phyloP scores from a whole-genome alignment of 2,888 invertebrate genomes.

The Agrochola circellaris region DNA sequence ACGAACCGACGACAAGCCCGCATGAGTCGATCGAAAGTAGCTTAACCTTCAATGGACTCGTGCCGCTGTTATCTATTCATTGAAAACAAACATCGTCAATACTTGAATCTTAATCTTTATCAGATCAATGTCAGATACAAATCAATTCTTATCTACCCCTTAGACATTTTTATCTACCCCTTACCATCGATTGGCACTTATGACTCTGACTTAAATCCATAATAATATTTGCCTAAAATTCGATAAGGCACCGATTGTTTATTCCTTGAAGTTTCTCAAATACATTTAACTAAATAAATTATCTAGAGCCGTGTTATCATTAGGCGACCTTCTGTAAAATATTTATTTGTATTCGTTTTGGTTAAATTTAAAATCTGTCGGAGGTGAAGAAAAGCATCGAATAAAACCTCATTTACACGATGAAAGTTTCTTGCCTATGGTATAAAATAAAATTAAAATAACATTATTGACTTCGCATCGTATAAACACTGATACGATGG shows the following conservation, averaged over 20 bases:
- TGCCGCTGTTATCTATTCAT: not conserved
- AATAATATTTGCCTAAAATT: not conserved
- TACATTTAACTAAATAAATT: not conserved
- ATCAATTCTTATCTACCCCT: conserved; percentile 18
- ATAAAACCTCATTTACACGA: not conserved
- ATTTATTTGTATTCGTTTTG: not conserved
- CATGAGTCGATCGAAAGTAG: not conserved
- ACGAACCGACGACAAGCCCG: not conserved
- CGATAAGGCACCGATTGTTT: not conserved
- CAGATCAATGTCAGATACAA: conserved; percentile 16
- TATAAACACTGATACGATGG: too few species aligned
- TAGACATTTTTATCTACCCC: conserved; percentile 22
- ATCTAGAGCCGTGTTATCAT: not conserved
- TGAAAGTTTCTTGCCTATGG: not conserved
- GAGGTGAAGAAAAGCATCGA: not conserved
- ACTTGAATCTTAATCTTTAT: conserved; percentile 30
- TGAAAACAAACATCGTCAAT: not conserved
- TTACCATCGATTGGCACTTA: not conserved
- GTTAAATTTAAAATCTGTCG: not conserved
- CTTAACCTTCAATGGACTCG: not conserved
- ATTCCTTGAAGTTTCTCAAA: not conserved
- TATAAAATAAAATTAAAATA: not conserved
- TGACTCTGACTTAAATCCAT: not conserved
- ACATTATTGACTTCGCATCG: not conserved
- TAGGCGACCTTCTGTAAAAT: not conserved